Conservation (phyloP, 2,888 invertebrate species). For the Zootermopsis nevadensis region DNA sequence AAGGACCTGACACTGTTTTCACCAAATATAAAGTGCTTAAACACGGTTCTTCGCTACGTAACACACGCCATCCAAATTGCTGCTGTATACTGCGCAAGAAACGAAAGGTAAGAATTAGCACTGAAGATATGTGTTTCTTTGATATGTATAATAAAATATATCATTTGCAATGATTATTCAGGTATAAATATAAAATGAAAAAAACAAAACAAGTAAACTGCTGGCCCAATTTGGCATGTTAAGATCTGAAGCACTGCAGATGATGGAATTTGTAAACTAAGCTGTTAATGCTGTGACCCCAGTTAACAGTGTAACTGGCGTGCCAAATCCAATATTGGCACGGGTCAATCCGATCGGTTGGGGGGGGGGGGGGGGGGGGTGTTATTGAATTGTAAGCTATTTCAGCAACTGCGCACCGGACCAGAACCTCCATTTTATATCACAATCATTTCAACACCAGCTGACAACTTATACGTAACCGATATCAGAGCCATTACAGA, state of each 20-base stretch:
- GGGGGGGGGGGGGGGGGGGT: not conserved
- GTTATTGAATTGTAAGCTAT: constrained; percentile 15
- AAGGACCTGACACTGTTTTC: too few species aligned
- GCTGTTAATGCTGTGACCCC: not conserved
- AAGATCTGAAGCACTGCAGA: not conserved
- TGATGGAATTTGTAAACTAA: not conserved
- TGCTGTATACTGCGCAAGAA: too few species aligned
- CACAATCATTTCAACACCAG: not conserved
- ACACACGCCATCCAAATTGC: too few species aligned
- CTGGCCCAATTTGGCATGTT: too few species aligned
- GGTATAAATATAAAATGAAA: too few species aligned
- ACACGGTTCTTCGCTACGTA: too few species aligned
- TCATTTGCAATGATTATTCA: too few species aligned
- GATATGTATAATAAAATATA: too few species aligned
- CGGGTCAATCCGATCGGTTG: not conserved
- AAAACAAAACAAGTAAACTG: too few species aligned
- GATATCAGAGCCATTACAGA: not conserved
- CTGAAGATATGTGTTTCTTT: too few species aligned
- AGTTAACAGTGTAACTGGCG: not conserved
- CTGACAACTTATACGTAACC: not conserved
- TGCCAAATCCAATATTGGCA: constrained; percentile 1
- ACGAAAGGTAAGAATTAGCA: too few species aligned
- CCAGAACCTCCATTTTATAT: not conserved
- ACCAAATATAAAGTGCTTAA: too few species aligned
- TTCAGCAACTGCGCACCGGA: not conserved